phyloP scores from a whole-genome alignment of 1,140 invertebrate genomes.

The Aphidius gifuensis region DNA sequence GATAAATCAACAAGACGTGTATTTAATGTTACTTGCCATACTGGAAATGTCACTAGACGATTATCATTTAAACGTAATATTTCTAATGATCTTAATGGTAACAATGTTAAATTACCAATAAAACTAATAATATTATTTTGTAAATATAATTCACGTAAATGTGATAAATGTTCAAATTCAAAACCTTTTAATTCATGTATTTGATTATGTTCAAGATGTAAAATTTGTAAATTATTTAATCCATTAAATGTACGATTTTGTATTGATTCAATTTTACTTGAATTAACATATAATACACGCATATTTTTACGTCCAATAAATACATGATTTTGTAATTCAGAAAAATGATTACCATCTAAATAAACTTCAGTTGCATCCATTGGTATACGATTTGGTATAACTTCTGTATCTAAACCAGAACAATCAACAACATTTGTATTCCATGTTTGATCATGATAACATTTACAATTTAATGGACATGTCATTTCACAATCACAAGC shows the following conservation, averaged over 20 bases:
- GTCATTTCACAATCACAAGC: constrained; percentile 95
- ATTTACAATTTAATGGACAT: constrained; percentile 86
- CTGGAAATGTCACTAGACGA: constrained; percentile 72
- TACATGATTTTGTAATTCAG: constrained; percentile 79
- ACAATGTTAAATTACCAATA: constrained; percentile 79
- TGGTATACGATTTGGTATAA: constrained; percentile 80
- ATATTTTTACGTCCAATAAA: constrained; percentile 91
- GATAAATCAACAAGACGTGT: constrained; percentile 68
- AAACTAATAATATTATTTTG: constrained; percentile 79
- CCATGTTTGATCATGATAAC: constrained; percentile 90
- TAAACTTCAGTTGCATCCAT: constrained; percentile 93
- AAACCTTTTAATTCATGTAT: constrained; percentile 78
- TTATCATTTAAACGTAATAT: constrained; percentile 83
- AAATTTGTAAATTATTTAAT: constrained; percentile 71
- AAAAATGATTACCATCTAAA: constrained; percentile 84
- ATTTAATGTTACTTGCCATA: constrained; percentile 80
- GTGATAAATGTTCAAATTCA: constrained; percentile 82
- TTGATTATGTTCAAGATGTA: constrained; percentile 84
- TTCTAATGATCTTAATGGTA: constrained; percentile 74
- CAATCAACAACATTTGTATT: constrained; percentile 90
- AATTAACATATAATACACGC: constrained; percentile 80
- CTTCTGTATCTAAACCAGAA: constrained; percentile 69
- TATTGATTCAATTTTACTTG: constrained; percentile 78
- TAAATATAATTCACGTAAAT: constrained; percentile 79
- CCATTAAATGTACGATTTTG: constrained; percentile 92